Base-by-base conservation (phyloP, 2,888 invertebrate genomes). In the Gisinianus flammeolus region DNA sequence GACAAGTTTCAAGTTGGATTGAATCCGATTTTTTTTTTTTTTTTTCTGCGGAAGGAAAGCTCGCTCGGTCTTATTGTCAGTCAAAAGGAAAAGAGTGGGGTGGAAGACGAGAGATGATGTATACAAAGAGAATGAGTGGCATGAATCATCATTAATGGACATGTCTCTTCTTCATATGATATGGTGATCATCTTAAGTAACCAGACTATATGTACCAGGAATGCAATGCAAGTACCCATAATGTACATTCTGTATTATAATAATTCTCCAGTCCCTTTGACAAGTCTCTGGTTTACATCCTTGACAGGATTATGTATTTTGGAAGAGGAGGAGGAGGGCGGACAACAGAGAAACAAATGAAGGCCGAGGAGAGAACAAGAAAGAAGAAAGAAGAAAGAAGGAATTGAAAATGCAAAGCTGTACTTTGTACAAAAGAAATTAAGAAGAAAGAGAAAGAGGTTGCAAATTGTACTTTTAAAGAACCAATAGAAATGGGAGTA, bases 71-170 rank as follows among this genome's bases (percentile, higher is more conserved):
- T n/a, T n/a, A n/a, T n/a, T n/a, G n/a, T n/a, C n/a, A n/a, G n/a
- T n/a, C n/a, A n/a, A n/a, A n/a, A 70, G 30, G 24, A 28, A 44
- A 28, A 62, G n/a, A n/a, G n/a, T n/a, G n/a, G n/a, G n/a, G n/a
- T n/a, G n/a, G n/a, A n/a, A n/a, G n/a, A n/a, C n/a, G n/a, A n/a
- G n/a, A n/a, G n/a, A n/a, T n/a, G n/a, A n/a, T n/a, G n/a, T n/a
- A n/a, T n/a, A n/a, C n/a, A 35, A 31, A 79, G 76, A 79, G 80
- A 80, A 79, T 81, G 81, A 79, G 75, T 79, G 64, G 80, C 79
- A 82, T 83, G 82, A 82, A 83, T 84, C 84, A 84, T 84, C 83
- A 81, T 82, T 84, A 83, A 84, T 84, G 84, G 82, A 81, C 80
- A 81, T 74, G 72, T 72, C 78, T 56, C 75, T 75, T 78, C 62